Evolutionary conservation across 2,113 vertebrate genomes (phyloP).

Genomic region (Condylura cristata): DNA sequence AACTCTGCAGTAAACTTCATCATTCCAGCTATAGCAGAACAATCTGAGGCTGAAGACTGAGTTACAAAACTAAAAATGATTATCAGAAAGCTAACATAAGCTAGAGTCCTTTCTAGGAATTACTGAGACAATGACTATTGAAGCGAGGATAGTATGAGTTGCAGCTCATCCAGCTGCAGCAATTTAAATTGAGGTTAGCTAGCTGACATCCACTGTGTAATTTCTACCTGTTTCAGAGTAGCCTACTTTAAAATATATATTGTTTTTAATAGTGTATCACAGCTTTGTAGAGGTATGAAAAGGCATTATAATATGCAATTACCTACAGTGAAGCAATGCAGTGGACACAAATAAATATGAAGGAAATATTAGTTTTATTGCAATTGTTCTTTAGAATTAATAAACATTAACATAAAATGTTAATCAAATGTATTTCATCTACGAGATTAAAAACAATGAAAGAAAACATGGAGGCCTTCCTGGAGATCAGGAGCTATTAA

Average conservation of each 20-base stretch:
- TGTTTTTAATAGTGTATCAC: conserved; percentile 7
- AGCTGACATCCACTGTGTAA: conserved; percentile 20
- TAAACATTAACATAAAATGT: not conserved
- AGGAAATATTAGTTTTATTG: not conserved
- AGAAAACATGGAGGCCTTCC: not conserved
- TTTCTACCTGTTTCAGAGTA: conserved; percentile 29
- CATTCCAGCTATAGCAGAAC: not conserved
- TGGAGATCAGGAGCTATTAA: too few species aligned
- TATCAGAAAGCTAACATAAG: not conserved
- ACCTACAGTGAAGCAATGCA: not conserved
- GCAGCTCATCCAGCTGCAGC: not conserved
- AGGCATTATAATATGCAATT: conserved; percentile 24
- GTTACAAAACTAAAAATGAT: too few species aligned
- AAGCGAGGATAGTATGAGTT: not conserved
- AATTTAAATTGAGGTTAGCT: conserved; percentile 6
- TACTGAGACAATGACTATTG: not conserved
- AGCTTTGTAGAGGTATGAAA: conserved; percentile 38
- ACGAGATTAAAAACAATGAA: not conserved
- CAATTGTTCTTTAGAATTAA: conserved; percentile 52
- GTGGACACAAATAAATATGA: not conserved
- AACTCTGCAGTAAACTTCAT: not conserved
- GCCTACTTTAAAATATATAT: not conserved
- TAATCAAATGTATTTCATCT: conserved; percentile 35
- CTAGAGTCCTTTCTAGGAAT: not conserved
- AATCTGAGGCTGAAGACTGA: not conserved